phyloP scores from a whole-genome alignment of 2,113 vertebrate species.

The Anhinga anhinga region DNA sequence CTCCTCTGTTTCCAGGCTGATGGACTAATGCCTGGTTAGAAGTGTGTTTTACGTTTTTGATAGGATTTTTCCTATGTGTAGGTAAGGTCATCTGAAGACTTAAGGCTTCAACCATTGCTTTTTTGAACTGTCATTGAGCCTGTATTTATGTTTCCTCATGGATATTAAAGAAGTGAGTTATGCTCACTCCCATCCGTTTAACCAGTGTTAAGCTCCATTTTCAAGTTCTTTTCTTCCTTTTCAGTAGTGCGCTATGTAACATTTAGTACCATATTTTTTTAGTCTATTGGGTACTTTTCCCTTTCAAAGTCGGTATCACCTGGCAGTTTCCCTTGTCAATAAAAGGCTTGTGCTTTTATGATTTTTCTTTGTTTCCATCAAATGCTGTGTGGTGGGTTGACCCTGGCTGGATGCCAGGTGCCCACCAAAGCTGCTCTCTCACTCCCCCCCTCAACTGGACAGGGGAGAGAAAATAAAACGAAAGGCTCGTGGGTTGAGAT shows the following conservation, averaged over 20 bases:
- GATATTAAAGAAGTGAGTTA: neutral
- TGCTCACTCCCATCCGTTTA: neutral
- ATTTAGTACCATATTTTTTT: neutral
- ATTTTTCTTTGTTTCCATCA: neutral
- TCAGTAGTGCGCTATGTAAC: neutral
- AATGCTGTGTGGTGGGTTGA: neutral
- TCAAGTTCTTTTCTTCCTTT: neutral
- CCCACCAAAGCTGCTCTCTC: too few species aligned
- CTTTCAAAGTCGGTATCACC: neutral
- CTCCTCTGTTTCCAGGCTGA: neutral
- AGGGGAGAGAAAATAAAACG: too few species aligned
- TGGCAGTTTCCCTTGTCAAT: neutral
- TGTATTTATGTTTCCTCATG: neutral
- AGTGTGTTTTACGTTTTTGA: fast-evolving
- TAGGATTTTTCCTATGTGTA: neutral
- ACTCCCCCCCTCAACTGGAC: too few species aligned
- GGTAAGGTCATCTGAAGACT: neutral
- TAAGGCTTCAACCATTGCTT: neutral
- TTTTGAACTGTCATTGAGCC: neutral
- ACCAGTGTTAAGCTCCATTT: neutral
- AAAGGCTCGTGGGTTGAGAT: too few species aligned
- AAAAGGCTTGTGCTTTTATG: neutral
- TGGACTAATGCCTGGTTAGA: neutral
- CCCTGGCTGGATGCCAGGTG: too few species aligned
- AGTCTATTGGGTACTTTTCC: neutral